Evolutionary conservation across 1,140 invertebrate species (phyloP), one percentile per base, ranked within the genome.

Genomic region (Lasioglossum albipes): DNA sequence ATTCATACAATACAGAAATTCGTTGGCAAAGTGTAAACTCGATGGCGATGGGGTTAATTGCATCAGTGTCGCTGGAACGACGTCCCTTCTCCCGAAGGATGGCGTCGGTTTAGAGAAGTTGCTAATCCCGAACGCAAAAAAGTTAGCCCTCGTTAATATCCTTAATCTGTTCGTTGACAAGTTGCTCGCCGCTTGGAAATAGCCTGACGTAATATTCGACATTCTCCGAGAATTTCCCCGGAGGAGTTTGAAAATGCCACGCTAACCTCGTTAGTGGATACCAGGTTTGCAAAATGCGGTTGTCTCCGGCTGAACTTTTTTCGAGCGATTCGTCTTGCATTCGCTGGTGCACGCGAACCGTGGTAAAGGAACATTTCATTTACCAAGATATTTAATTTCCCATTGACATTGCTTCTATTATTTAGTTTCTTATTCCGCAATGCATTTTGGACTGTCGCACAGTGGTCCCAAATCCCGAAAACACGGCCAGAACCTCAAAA

Each of bases 141-240:
- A 49, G 42, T 79, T 79, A 57, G 9, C 9, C 22, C 31, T 45
- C 36, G 54, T 64, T 54, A 52, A 31, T 27, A 22, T 18, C 31
- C 45, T 73, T 66, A 79, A 74, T 73, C 76, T 57, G 68, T 22
- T 52, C 61, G 31, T 42, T 18, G 36, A 70, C 75, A 41, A 77
- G 75, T 70, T 70, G n/a, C 36, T 7, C 54, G 4, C 2, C 42
- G 7, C 22, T 12, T 62, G 64, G 9, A 45, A 10, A n/a, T 7
- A 52, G 42, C 12, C 22, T 16, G 69, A 71, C 57, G 36, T n/a
- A 42, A 6, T 49, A 69, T 77, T 70, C 61, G 36, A n/a, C 42
- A 27, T 70, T 7, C n/a, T 6, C 22, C 18, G 18, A 49, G 9
- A 52, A 45, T 13, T 27, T 49, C 42, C 42, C 20, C 0, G n/a